phyloP scores from a whole-genome alignment of 2,888 invertebrate genomes.

The Drosophila helvetica region DNA sequence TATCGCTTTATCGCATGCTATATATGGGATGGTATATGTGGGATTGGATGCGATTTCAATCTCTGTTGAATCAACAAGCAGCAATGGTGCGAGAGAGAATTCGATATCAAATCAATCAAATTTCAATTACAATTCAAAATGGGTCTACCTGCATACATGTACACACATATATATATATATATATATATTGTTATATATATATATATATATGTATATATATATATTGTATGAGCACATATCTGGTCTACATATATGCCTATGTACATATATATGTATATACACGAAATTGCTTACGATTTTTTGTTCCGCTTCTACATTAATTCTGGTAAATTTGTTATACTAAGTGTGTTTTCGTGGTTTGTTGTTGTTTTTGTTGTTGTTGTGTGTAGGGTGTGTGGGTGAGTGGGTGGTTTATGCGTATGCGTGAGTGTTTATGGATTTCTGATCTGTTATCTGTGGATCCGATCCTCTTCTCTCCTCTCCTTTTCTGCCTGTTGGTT shows the following conservation, averaged over 20 bases:
- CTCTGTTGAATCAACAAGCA: not conserved
- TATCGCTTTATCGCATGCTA: no score
- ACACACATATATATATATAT: conserved; percentile 28
- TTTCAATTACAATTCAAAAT: not conserved
- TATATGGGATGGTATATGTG: not conserved
- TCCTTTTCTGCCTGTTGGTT: not conserved
- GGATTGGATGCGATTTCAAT: not conserved
- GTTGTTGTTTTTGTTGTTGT: not conserved
- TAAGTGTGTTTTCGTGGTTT: conserved; percentile 63
- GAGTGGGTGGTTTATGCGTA: conserved; percentile 1
- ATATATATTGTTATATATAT: conserved; percentile 3
- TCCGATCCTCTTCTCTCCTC: not conserved
- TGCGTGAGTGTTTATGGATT: conserved; percentile 14
- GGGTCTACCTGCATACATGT: conserved; percentile 12
- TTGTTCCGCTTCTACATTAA: conserved; percentile 19
- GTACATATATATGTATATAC: conserved; percentile 46
- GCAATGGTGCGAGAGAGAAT: not conserved
- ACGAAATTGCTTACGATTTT: not conserved
- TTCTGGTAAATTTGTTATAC: conserved; percentile 60
- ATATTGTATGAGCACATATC: conserved; percentile 16
- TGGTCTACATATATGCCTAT: conserved; percentile 46
- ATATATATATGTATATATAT: not conserved
- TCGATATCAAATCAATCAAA: not conserved
- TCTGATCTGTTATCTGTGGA: no score
- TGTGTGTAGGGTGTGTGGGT: conserved; percentile 34